Conservation (phyloP, 2,888 invertebrate genomes). For the Cephonodes hylas region DNA sequence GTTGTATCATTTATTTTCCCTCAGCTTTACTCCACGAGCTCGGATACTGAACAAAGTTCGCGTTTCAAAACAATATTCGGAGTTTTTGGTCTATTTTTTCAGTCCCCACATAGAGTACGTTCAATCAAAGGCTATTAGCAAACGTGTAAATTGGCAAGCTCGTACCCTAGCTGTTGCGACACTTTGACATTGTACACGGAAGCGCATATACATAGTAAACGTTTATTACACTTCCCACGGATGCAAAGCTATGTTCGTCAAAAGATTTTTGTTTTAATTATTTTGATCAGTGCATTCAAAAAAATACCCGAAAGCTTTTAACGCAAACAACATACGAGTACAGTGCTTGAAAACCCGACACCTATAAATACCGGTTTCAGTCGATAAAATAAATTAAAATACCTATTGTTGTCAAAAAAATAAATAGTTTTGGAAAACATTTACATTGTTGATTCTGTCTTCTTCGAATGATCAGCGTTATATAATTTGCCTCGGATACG, state of each 20-base stretch:
- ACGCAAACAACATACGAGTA: not conserved
- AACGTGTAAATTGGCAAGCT: slow-evolving; percentile 23
- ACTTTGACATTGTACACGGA: slow-evolving; percentile 17
- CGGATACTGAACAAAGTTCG: slow-evolving; percentile 36
- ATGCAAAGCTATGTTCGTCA: not conserved
- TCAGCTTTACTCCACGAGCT: slow-evolving; percentile 24
- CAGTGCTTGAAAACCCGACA: no score
- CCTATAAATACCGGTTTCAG: no score
- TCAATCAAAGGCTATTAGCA: slow-evolving; percentile 20
- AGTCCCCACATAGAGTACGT: slow-evolving; percentile 37
- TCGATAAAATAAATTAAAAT: not conserved
- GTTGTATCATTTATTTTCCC: slow-evolving; percentile 44
- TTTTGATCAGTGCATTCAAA: not conserved
- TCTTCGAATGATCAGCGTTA: not conserved
- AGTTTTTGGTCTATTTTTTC: slow-evolving; percentile 18
- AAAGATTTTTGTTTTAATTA: not conserved
- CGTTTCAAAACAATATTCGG: slow-evolving; percentile 19
- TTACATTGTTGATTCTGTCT: no score
- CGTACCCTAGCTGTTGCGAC: slow-evolving; percentile 19
- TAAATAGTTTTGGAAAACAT: no score
- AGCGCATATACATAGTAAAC: not conserved
- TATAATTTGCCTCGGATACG: no score
- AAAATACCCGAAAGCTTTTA: not conserved
- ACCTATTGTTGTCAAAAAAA: not conserved
- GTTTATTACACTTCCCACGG: not conserved